These are phyloP conservation scores for Pollimyrus isidori DNA, from an alignment of 2,113 vertebrate species.

Conservation along the genomic window DNA sequence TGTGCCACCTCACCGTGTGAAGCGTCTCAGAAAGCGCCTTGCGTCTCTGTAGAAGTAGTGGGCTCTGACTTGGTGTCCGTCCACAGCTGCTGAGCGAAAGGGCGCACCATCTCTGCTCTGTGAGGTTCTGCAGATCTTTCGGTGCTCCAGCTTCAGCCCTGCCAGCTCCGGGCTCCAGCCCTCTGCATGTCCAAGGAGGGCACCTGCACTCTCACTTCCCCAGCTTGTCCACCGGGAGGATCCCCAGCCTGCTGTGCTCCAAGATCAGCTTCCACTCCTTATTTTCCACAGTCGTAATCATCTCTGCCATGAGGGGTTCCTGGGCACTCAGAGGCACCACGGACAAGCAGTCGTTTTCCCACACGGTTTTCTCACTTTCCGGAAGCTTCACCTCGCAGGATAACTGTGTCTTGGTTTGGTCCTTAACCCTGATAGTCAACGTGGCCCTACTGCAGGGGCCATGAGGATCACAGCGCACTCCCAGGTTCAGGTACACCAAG, in stretches of 20 bases:
- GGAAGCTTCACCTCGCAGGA: background rate
- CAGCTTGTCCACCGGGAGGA: background rate
- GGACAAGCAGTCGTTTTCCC: background rate
- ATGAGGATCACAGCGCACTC: background rate
- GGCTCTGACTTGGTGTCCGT: background rate
- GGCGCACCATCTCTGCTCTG: background rate
- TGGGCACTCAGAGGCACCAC: background rate
- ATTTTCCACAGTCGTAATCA: background rate
- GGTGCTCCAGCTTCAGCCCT: background rate
- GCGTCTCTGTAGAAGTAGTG: background rate
- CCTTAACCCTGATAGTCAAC: background rate
- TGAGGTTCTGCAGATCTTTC: background rate
- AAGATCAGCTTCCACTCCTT: background rate
- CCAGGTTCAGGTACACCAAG: background rate
- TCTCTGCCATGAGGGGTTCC: background rate
- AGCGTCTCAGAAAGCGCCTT: background rate
- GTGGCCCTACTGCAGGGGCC: background rate
- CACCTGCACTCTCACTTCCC: background rate
- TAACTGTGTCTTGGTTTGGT: background rate
- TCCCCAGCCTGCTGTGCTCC: background rate
- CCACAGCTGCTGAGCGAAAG: background rate
- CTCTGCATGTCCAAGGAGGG: background rate
- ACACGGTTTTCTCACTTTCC: too few species aligned
- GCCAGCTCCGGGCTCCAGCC: background rate
- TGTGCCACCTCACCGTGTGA: background rate